Conservation (phyloP, 2,888 invertebrate species). For the Antheraea assamensis region DNA sequence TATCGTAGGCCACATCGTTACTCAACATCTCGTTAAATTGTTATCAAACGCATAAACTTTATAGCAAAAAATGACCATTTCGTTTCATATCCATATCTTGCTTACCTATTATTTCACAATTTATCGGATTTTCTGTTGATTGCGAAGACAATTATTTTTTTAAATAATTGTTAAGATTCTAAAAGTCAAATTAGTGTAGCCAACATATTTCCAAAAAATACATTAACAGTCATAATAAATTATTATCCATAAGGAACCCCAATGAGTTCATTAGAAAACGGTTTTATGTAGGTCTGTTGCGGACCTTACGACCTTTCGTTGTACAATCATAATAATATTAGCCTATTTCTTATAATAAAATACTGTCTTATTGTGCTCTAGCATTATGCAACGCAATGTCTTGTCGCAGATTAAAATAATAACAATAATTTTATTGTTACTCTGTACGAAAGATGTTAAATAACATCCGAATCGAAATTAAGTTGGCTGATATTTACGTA, state of each 20-base stretch:
- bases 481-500: background rate
- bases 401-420: constrained; percentile 16
- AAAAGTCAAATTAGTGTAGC: too few relatives aligned
- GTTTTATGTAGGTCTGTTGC: background rate
- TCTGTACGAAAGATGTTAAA: constrained; percentile 6
- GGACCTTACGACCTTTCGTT: constrained; percentile 26
- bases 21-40: too few relatives aligned
- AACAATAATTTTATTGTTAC: constrained; percentile 13
- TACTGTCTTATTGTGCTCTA: background rate
- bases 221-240: background rate
- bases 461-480: constrained; percentile 3
- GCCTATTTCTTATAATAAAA: constrained; percentile 25
- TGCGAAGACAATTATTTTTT: too few relatives aligned
- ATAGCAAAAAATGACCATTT: too few relatives aligned
- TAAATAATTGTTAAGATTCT: too few relatives aligned
- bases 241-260: background rate
- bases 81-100: too few relatives aligned
- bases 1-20: too few relatives aligned
- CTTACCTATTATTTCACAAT: too few relatives aligned
- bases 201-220: too few relatives aligned
- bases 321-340: constrained; percentile 30
- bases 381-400: constrained; percentile 12
- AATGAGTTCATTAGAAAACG: background rate
- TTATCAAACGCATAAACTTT: too few relatives aligned
- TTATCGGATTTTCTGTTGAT: too few relatives aligned